These are phyloP conservation scores for Caenorhabditis sp. DNA, from an alignment of 2,888 invertebrate species.

Conservation along the genomic window DNA sequence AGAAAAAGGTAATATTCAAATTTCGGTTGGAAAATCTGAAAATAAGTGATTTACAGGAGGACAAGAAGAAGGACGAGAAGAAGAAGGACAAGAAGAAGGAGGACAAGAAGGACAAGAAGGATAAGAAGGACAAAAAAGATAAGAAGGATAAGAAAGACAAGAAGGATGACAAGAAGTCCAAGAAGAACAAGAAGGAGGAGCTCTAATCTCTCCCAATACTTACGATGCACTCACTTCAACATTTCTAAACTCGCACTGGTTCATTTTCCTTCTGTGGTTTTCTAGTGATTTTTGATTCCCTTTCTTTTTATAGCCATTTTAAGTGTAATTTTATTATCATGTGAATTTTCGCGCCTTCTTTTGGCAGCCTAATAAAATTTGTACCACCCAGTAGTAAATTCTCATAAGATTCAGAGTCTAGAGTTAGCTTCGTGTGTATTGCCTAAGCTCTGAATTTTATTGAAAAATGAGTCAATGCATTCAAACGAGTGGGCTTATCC, in stretches of 20 bases:
- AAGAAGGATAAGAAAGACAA: constrained; percentile 60
- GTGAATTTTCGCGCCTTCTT: not conserved
- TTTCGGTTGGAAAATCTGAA: not conserved
- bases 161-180: constrained; percentile 52
- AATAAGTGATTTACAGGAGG: constrained; percentile 13
- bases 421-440: no score
- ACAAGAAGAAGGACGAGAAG: constrained; percentile 58
- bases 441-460: no score
- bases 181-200: constrained; percentile 59
- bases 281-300: constrained; percentile 16
- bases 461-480: constrained; percentile 25
- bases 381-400: not conserved
- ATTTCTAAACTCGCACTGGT: constrained; percentile 37
- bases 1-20: constrained; percentile 43
- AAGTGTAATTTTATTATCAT: constrained; percentile 20
- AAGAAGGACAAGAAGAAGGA: constrained; percentile 60
- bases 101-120: constrained; percentile 63
- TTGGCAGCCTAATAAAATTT: constrained; percentile 15
- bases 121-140: constrained; percentile 64
- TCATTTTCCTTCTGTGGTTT: constrained; percentile 38
- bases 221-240: constrained; percentile 16
- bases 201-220: constrained; percentile 20
- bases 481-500: constrained; percentile 39
- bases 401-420: no score
- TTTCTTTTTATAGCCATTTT: not conserved